Base-by-base conservation (phyloP, 2,113 vertebrate species). In the Bucco capensis region DNA sequence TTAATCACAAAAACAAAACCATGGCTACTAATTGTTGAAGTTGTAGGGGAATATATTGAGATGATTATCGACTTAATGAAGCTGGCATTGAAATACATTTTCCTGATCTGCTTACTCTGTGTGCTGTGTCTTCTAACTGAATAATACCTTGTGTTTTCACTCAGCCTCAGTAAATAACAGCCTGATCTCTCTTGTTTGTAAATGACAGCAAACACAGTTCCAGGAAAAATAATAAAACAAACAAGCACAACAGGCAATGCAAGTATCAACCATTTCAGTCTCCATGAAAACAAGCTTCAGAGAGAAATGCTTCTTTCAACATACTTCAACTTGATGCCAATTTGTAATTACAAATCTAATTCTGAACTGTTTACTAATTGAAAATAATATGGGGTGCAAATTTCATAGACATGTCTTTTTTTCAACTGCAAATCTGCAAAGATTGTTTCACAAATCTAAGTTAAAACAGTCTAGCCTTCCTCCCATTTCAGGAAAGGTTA, bases 61-160 rank as follows among this genome's bases (percentile, higher is more conserved):
- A 94, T 95, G 77, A 95, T 96, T 96, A 94, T 96, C 83, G 14
- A 90, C 86, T 95, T 92, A 95, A 96, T 96, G 93, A 95, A 92
- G 83, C 83, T 93, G 83, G 93, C 90, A 85, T 69, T 84, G 91
- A 94, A 96, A 96, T 92, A 83, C 80, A 86, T 93, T 94, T 91
- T 86, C 62, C 83, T 93, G 82, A 94, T 96, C 93, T 82, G 77
- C 89, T 92, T 82, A 82, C 54, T 78, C 83, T 66, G 77, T 88
- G 88, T 89, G 73, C 90, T 89, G 76, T 71, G 51, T 38, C 88
- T 95, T 75, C 86, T 90, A 70, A 95, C 71, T 93, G 89, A 82
- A 89, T 96, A 93, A 95, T 90, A 66, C 1, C 16, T 66, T 50
- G 35, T 84, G 80, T 79, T 96, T 90, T 94, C 64, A 78, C 83